Evolutionary conservation across 2,113 vertebrate species (phyloP).

Genomic region (Phaethornis superciliosus): DNA sequence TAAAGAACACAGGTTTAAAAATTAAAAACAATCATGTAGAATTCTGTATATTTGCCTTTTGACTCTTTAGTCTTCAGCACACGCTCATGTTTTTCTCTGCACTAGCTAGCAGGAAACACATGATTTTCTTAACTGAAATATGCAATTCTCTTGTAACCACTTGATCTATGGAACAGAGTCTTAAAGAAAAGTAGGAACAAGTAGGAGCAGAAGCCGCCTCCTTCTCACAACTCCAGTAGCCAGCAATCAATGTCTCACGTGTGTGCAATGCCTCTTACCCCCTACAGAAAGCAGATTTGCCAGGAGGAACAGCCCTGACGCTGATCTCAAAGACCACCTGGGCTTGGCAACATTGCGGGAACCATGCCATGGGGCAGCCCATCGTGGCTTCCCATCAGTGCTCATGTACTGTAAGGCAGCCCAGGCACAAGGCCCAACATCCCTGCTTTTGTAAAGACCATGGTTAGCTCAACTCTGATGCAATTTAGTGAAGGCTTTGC

Average conservation of each 20-base stretch:
- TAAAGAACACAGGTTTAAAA: not conserved
- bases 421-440: not conserved
- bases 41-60: not conserved
- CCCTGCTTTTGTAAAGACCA: not conserved
- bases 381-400: accelerated
- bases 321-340: not conserved
- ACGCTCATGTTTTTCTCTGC: not conserved
- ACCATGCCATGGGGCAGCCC: not conserved
- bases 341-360: not conserved
- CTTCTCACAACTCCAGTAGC: not conserved
- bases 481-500: not conserved
- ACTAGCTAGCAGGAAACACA: not conserved
- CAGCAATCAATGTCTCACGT: not conserved
- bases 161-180: not conserved
- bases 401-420: not conserved
- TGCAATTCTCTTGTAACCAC: not conserved
- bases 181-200: not conserved
- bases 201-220: not conserved
- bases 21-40: not conserved
- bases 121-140: not conserved
- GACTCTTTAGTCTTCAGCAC: not conserved
- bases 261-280: not conserved
- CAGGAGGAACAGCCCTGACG: not conserved
- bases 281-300: not conserved
- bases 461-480: not conserved